Conservation (phyloP, 2,113 vertebrate species). For the Marmota monax region DNA sequence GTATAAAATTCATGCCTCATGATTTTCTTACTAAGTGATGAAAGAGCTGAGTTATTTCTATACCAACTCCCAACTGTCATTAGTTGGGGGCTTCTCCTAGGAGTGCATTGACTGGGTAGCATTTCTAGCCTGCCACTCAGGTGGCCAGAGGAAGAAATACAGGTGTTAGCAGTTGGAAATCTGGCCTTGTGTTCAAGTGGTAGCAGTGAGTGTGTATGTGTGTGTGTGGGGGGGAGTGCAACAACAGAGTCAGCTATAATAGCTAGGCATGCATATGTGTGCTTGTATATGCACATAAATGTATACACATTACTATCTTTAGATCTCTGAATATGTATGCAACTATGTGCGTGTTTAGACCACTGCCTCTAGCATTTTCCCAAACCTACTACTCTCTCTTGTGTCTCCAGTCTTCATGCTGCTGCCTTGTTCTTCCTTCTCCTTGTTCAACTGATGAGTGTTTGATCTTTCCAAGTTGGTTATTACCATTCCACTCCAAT, state of each 20-base stretch:
- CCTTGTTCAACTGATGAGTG: not conserved
- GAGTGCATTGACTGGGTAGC: accelerated
- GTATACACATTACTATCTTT: not conserved
- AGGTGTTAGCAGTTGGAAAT: not conserved
- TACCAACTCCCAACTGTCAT: not conserved
- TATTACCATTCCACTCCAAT: not conserved
- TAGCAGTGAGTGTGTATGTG: not conserved
- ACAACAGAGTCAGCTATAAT: not conserved
- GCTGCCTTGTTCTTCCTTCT: not conserved
- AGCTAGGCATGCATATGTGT: accelerated
- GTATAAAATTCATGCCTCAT: not conserved
- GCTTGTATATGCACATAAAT: not conserved
- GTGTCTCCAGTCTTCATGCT: not conserved
- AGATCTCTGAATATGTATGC: not conserved
- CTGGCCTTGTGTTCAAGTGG: not conserved
- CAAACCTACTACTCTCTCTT: not conserved
- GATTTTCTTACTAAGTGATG: not conserved
- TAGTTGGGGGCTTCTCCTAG: not conserved
- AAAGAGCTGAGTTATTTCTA: not conserved
- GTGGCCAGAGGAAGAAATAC: not conserved
- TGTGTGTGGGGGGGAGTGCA: no score
- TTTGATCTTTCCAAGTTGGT: not conserved
- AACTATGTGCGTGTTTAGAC: not conserved
- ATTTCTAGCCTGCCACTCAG: not conserved
- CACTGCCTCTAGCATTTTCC: not conserved